A percentile compares a stretch with the other conserved stretches of the same genome.
Evolutionary conservation across 2,888 invertebrate species (phyloP).

Genomic region (Pteria penguin): DNA sequence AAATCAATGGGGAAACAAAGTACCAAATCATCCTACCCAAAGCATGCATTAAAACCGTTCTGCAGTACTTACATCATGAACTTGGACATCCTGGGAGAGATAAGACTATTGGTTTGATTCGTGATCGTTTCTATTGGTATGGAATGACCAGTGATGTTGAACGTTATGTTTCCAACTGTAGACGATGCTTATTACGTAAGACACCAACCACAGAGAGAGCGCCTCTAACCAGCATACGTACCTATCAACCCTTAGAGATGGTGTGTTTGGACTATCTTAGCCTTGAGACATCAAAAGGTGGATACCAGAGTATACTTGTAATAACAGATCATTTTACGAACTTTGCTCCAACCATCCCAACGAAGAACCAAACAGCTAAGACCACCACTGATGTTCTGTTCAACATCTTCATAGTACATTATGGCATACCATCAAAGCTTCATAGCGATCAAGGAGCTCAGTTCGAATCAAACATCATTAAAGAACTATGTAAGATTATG

Average conservation of each 20-base stretch:
- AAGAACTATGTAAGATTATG: too few relatives aligned
- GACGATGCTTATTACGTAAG: not conserved
- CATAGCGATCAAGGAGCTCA: too few relatives aligned
- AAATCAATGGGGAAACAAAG: not conserved
- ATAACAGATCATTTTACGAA: not conserved
- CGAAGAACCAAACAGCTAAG: too few relatives aligned
- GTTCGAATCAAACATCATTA: too few relatives aligned
- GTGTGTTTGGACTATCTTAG: not conserved
- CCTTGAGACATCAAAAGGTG: not conserved
- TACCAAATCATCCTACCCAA: not conserved
- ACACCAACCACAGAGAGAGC: not conserved
- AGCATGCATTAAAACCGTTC: not conserved
- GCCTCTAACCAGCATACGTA: not conserved
- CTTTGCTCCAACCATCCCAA: not conserved
- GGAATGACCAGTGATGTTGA: not conserved
- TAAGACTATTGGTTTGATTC: not conserved
- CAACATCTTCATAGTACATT: too few relatives aligned
- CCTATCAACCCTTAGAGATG: not conserved
- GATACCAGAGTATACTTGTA: slow-evolving; percentile 1
- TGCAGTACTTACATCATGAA: not conserved
- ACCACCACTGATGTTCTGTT: too few relatives aligned
- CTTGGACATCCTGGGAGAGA: not conserved
- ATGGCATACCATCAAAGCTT: too few relatives aligned
- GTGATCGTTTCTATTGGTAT: too few relatives aligned
- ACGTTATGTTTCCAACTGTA: not conserved